Base-by-base conservation (phyloP, 2,888 invertebrate genomes). In the Drosophila kokeensis region DNA sequence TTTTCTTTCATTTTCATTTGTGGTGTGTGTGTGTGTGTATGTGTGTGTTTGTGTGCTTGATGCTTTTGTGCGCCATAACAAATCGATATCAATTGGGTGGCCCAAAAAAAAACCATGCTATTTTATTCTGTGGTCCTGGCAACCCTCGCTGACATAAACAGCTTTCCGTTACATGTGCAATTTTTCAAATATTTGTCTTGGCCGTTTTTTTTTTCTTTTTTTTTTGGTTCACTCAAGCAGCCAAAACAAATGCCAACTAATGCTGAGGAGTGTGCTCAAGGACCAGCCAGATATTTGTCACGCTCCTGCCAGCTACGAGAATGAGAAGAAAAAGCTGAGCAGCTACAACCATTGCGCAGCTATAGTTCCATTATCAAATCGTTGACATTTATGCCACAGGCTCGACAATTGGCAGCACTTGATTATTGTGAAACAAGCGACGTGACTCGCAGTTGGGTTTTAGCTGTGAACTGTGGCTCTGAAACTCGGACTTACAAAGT, bases 341-440 rank as follows among this genome's bases (percentile, higher is more conserved):
- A 10, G 6, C 45, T 34, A 38, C n/a, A 34, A 10, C 38, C 10
- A 30, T 52, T 29, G 63, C 58, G 30, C 68, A 53, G 60, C 48
- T 66, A 63, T 76, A 52, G 72, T 75, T 76, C 85, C 82, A 87
- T 86, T 86, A 86, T 83, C 88, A 87, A 86, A 86, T 87, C 88
- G 87, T 88, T 88, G 87, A 88, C 84, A 88, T 84, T 87, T 87
- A 81, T 86, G 87, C 87, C 87, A 74, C 75, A 70, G 89, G 87
- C 89, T 49, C 50, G 62, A 59, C 65, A 75, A 81, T 81, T 83
- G 87, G 70, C 81, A 75, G 76, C 70, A 85, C 81, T 86, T 87
- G 88, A 86, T 86, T 88, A 86, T 82, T 81, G 82, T 76, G 88
- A 70, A 79, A 74, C 85, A 85, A 62, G 81, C 79, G 81, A 84